Conservation (phyloP, 1,140 invertebrate species). For the Calliopsis andreniformis region DNA sequence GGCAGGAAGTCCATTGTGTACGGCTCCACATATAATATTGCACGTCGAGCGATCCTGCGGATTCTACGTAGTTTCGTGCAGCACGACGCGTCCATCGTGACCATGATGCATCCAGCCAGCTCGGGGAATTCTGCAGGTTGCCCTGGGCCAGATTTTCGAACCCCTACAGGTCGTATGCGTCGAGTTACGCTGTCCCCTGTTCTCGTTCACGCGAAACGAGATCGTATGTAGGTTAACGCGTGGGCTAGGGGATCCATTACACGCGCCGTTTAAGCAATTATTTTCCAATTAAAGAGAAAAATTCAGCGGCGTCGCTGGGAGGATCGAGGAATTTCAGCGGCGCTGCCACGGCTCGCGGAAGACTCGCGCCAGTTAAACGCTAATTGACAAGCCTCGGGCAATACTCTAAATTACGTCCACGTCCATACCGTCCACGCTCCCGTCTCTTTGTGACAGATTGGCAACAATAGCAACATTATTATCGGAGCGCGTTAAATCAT, state of each 20-base stretch:
- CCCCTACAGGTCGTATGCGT: conserved; percentile 11
- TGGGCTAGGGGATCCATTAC: conserved; percentile 41
- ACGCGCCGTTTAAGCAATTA: conserved; percentile 43
- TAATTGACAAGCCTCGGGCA: background rate
- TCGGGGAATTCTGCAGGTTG: conserved; percentile 11
- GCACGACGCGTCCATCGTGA: too few relatives aligned
- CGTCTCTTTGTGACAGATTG: too few relatives aligned
- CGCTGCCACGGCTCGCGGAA: background rate
- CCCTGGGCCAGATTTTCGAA: conserved; percentile 8
- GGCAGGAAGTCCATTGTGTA: conserved; percentile 79
- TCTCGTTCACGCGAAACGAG: background rate
- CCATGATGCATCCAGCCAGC: background rate
- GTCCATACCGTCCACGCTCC: too few relatives aligned
- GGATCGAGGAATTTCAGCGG: conserved; percentile 26
- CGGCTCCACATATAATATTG: conserved; percentile 72
- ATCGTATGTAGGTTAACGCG: conserved; percentile 49
- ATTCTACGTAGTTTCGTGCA: conserved; percentile 53
- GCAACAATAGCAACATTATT: too few relatives aligned
- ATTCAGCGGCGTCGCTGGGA: conserved; percentile 25
- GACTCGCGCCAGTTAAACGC: background rate
- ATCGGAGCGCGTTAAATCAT: conserved; percentile 23
- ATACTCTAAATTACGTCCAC: background rate
- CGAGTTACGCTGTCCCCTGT: background rate
- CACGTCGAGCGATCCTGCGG: conserved; percentile 63
- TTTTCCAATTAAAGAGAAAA: conserved; percentile 47